phyloP scores from a whole-genome alignment of 2,113 vertebrate genomes.

The Halcyon senegalensis region DNA sequence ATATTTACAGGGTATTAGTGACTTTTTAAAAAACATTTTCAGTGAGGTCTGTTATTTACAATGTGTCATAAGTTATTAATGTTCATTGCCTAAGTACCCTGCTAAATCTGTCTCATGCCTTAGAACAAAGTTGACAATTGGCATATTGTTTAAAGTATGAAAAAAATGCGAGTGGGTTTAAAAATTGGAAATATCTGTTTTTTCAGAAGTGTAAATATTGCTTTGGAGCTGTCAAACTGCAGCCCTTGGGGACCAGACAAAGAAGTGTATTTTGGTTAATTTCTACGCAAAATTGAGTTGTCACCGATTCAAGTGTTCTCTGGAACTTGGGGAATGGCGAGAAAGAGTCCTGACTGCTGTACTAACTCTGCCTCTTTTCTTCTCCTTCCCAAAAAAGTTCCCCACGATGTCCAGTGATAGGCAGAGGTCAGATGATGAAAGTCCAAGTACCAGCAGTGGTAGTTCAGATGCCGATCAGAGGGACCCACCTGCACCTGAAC shows the following conservation, averaged over 20 bases:
- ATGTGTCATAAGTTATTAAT: constrained; percentile 80
- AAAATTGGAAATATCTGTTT: constrained; percentile 64
- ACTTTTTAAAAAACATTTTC: constrained; percentile 77
- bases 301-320: not conserved
- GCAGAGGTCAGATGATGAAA: constrained; percentile 91
- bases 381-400: constrained; percentile 37
- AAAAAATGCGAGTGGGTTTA: constrained; percentile 74
- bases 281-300: not conserved
- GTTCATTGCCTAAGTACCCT: constrained; percentile 73
- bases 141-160: constrained; percentile 76
- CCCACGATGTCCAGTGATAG: constrained; percentile 90
- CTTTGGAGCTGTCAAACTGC: constrained; percentile 43
- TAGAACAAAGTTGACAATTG: constrained; percentile 80
- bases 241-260: not conserved
- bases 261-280: not conserved
- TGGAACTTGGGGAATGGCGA: not conserved
- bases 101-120: constrained; percentile 73
- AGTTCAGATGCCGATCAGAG: constrained; percentile 92
- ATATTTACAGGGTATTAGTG: constrained; percentile 81
- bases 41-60: constrained; percentile 77
- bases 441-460: constrained; percentile 92
- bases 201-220: constrained; percentile 39
- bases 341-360: not conserved
- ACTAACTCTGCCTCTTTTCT: constrained; percentile 22
- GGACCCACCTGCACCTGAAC: constrained; percentile 87